Base-by-base conservation (phyloP, 2,888 invertebrate species). In the Neocrepidodera transversa region DNA sequence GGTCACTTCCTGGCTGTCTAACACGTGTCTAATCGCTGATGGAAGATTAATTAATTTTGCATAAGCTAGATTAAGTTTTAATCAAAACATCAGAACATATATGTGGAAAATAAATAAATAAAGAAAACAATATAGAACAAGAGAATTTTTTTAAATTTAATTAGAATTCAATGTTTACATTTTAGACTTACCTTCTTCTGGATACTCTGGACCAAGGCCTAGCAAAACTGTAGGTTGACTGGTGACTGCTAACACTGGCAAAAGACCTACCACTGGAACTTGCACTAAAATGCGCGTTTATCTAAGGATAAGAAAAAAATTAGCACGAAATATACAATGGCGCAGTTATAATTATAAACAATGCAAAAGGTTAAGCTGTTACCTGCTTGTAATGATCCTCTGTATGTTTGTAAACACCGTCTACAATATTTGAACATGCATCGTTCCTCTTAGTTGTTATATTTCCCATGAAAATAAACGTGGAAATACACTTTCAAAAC, bases 181-280 rank as follows among this genome's bases (percentile, higher is more conserved):
- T 17, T 13, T 6, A 30, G 11, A 65, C 80, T 81, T 78, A 87
- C 87, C 87, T 87, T 82, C 84, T 83, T 74, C 86, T 80, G 71
- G 87, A 87, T 71, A 85, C 81, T 71, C 86, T 84, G 73, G 87
- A 87, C 86, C 86, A 88, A 75, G 87, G 86, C 74, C 85, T 83
- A 68, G 84, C 83, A 75, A 83, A 82, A 77, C 86, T 86, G 76
- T 82, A 84, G 60, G 82, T 83, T 23, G 86, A 85, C 78, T 83
- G 84, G 76, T 82, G 83, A 75, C 86, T 86, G 65, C 81, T 81
- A 65, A 82, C 79, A 75, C 86, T 86, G 64, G 80, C 77, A 79
- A 84, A 83, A 67, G 86, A 86, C 73, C 84, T 82, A 71, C 84
- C 84, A 79, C 85, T 86, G 72, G 84, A 80, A 79, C 84, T 85